A percentile compares a stretch with the other conserved stretches of the same genome.
These are phyloP conservation scores for Drosophila siamana DNA, from an alignment of 2,888 invertebrate genomes.

Conservation along the genomic window DNA sequence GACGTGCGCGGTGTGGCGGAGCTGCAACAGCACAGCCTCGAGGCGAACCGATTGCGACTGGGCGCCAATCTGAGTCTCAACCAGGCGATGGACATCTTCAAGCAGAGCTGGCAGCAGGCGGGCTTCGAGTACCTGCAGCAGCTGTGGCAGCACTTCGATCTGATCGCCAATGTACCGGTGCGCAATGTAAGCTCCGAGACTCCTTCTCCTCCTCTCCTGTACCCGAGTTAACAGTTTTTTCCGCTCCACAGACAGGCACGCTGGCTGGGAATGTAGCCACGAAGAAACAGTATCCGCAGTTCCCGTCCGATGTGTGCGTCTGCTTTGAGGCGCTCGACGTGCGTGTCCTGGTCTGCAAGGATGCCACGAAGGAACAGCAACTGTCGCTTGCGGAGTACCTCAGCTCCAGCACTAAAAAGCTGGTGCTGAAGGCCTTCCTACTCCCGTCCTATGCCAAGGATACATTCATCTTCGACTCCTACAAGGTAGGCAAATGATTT, in stretches of 20 bases:
- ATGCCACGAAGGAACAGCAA: constrained; percentile 85
- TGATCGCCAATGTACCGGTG: constrained; percentile 89
- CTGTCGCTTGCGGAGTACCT: constrained; percentile 87
- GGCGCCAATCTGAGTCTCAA: constrained; percentile 86
- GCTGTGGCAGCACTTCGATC: constrained; percentile 87
- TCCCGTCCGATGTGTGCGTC: constrained; percentile 90
- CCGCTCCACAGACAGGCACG: constrained; percentile 87
- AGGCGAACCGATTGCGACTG: constrained; percentile 67
- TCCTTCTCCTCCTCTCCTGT: not conserved
- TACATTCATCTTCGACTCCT: constrained; percentile 88
- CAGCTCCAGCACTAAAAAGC: constrained; percentile 87
- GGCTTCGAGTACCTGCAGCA: constrained; percentile 87
- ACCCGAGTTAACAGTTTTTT: not conserved
- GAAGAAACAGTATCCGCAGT: constrained; percentile 89
- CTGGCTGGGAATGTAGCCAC: constrained; percentile 90
- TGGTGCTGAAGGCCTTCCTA: constrained; percentile 87
- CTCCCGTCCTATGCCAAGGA: constrained; percentile 87
- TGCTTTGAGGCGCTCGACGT: constrained; percentile 84
- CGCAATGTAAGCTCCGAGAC: constrained; percentile 87
- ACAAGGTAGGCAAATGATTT: constrained; percentile 86
- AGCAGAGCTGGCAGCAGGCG: constrained; percentile 75
- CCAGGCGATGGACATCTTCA: constrained; percentile 85
- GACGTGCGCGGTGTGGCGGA: constrained; percentile 88
- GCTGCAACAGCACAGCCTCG: constrained; percentile 85
- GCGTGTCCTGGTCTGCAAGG: constrained; percentile 62